Base-by-base conservation (phyloP, 2,888 invertebrate species). In the Buathra laborator region DNA sequence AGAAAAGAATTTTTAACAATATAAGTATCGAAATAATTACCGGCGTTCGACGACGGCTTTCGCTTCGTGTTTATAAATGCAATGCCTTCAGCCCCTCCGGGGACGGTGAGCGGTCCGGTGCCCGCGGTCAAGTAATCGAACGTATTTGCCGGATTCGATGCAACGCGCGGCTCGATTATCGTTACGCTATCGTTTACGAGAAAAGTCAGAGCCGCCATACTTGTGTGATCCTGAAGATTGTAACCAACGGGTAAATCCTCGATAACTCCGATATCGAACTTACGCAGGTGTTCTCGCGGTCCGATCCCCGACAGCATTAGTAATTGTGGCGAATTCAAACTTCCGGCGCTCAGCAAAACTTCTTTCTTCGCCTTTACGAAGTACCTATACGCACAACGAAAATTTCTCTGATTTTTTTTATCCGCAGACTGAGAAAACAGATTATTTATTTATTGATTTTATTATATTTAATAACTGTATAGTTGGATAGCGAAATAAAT, bases 261-360 rank as follows among this genome's bases (percentile, higher is more conserved):
- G 48, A 97, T 90, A 1, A 96, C 95, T 0, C 95, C 92, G 74
- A 98, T 97, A 3, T 95, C 95, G 7, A 96, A 90, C 46, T 95
- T 94, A 24, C 93, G 89, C 5, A 97, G 94, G 90, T 97, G 96
- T 0, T 95, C 94, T 44, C 92, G 94, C 0, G 97, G 97, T 0
- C 97, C 97, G 43, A 98, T 94, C 12, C 98, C 98, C 0, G 98
- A 98, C 14, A 98, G 93, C 97, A 98, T 97, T 66, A 98, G 93
- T 3, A 98, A 93, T 91, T 98, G 98, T 0, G 98, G 98, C 1
- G 97, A 97, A 87, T 97, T 97, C 43, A 98, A 96, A 0, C 97
- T 94, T 86, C 98, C 98, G 0, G 97, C 97, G 7, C 97, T 96
- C 43, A 98, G 93, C 75, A 98, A 95, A 0, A 98, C 95, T 94